Base-by-base conservation (phyloP, 2,113 vertebrate genomes). In the Lepus timidus region DNA sequence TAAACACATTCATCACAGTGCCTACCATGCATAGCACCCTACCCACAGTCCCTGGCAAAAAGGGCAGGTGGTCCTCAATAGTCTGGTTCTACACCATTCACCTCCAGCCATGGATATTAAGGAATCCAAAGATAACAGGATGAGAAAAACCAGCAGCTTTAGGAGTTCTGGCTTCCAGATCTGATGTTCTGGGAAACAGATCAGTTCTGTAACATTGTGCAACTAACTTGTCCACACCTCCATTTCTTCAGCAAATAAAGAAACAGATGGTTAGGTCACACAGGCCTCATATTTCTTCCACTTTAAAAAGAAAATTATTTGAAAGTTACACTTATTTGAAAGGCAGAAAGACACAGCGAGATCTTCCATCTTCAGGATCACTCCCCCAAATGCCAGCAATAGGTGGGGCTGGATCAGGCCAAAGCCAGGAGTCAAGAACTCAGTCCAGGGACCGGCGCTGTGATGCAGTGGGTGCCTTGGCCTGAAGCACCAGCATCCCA, bases 41-140 rank as follows among this genome's bases (percentile, higher is more conserved):
- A 55, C 27, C n/a, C 51, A 76, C 2, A 3, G 6, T 25, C 39
- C 36, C 16, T 1, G 8, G 10, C 55, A 62, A 73, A 75, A 22
- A 39, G 13, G 11, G 6, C 0, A 52, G 67, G 55, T 39, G 2
- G 9, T 58, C 31, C 20, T 75, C 8, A 23, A 4, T 1, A 65
- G 3, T 8, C 25, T 4, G 6, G 4, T 3, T 58, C 67, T 29
- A 8, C 14, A 58, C 39, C 6, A n/a, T 29, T n/a, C 29, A 33
- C 0, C 31, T 19, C 25, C 51, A 62, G 22, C 11, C 16, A 19
- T 19, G 70, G 25, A 4, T 36, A 36, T 64, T 25, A n/a, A 52
- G 33, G n/a, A 75, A 52, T 5, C 44, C 6, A 52, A 17, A 14
- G 10, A 10, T 27, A 22, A 1, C 3, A 0, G 7, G 1, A 4